Base-by-base conservation (phyloP, 2,888 invertebrate species). In the Melieria picta region DNA sequence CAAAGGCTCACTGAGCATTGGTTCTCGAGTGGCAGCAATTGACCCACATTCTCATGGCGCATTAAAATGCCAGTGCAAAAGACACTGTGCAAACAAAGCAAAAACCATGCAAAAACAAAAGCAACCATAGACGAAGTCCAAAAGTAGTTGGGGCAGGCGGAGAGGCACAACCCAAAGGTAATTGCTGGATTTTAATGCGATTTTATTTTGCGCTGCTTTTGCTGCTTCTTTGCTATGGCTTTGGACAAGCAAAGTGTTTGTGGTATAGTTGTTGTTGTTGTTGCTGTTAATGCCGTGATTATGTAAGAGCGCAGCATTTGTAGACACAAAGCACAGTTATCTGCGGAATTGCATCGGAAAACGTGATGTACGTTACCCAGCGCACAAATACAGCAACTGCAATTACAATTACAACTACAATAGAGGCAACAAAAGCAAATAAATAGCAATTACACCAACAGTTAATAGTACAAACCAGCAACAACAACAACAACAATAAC, bases 301-400 rank as follows among this genome's bases (percentile, higher is more conserved):
- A 82, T 81, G 81, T 77, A 81, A 80, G 72, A 73, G 45, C 65
- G 16, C 61, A 61, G 67, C 46, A 56, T 65, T 48, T 7, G 4
- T 30, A 52, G 50, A 65, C 10, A 57, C 76, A 78, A 78, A 79
- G 72, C 50, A 80, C 81, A 79, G 81, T 81, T 82, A 81, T 81
- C 82, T 82, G 78, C 76, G 77, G 78, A 79, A 80, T 80, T 81
- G 80, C 82, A 82, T 81, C 81, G 80, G 77, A 77, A 81, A 81
- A 82, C 81, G 81, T 80, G 82, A 80, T 79, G 80, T 78, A 80
- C 79, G 79, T 80, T 82, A 80, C 80, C 82, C 77, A 78, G 80
- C 81, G 78, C 75, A 71, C 69, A 56, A 67, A 47, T 55, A 67
- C 45, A 62, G 47, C 16, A 58, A 55, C 16, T 43, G 46, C n/a